Evolutionary conservation across 2,888 invertebrate species (phyloP), one percentile per base, ranked within the genome.

Genomic region (Pteria penguin): DNA sequence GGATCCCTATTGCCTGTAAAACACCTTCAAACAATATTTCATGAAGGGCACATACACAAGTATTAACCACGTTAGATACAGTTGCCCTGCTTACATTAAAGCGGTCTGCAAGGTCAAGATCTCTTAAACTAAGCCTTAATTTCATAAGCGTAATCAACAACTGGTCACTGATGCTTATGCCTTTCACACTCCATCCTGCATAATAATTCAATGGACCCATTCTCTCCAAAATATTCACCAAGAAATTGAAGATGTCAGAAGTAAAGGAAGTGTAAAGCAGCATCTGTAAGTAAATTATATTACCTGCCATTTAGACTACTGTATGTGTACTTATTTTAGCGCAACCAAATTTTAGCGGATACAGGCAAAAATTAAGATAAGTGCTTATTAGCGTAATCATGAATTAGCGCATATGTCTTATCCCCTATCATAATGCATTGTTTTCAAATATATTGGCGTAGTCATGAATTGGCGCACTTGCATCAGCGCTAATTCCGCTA

Each of bases 91-190:
- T 65, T 4, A 36, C 45, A 24, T 45, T 14, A 36, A 65, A 65
- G 22, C 65, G 11, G 29, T 45, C 65, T 29, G 65, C 36, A 26
- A 65, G 29, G 26, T 65, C 65, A 36, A 65, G 18, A 26, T 65
- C 65, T 22, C 8, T 11, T 18, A 1, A 65, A 31, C 52, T 65
- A 4, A 65, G 11, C 4, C 65, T 2, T 8, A 65, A 45, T 24
- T 65, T 65, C 65, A 65, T 65, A 26, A 65, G 26, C 14, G 65
- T 65, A 4, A 62, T 62, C 62, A 62, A 24, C 33, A 62, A 31
- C 22, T 62, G 62, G 32, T 62, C 62, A 18, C 33, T 33, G 3
- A 62, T 29, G 32, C 29, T 31, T 31, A 62, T n/a, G 22, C 32
- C 29, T 3, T 2, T 62, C 8, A 62, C 62, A 31, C n/a, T 31